These are phyloP conservation scores for Arctocebus calabarensis DNA, from an alignment of 2,797 vertebrate genomes.

Conservation along the genomic window DNA sequence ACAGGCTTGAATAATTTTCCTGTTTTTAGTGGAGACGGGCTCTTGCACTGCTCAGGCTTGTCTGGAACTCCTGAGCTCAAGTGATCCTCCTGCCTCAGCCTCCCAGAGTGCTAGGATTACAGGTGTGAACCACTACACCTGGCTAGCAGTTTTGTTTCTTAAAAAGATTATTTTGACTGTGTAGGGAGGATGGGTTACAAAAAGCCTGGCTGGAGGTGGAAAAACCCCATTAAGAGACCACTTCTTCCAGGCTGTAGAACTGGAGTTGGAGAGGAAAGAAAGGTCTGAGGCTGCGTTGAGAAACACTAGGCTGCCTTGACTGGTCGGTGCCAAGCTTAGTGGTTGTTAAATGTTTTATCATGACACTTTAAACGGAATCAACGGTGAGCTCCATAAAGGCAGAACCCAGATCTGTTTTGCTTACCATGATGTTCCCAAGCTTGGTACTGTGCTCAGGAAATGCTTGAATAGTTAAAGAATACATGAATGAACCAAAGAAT, in stretches of 20 bases:
- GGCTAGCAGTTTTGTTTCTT: not conserved
- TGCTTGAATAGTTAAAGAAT: not conserved
- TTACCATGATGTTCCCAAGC: not conserved
- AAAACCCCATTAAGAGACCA: too few species aligned
- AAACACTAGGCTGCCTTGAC: not conserved
- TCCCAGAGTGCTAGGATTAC: too few species aligned
- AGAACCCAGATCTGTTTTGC: not conserved
- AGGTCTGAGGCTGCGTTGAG: not conserved
- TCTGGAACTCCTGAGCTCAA: too few species aligned
- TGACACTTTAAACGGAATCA: not conserved
- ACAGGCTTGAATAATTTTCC: too few species aligned
- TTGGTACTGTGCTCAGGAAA: not conserved
- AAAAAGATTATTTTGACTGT: not conserved
- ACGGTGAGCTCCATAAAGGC: not conserved
- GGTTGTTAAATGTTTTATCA: not conserved
- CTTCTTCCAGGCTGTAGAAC: not conserved
- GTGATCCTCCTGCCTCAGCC: too few species aligned
- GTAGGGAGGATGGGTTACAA: not conserved
- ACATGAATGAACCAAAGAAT: not conserved
- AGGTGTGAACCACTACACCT: too few species aligned
- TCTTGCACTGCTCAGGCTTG: too few species aligned
- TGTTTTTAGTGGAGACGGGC: too few species aligned
- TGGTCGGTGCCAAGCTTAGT: not conserved
- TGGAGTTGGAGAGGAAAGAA: not conserved
- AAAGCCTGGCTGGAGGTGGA: not conserved